These are phyloP conservation scores for Scaptomyza montana DNA, from an alignment of 1,140 invertebrate genomes.

Conservation along the genomic window DNA sequence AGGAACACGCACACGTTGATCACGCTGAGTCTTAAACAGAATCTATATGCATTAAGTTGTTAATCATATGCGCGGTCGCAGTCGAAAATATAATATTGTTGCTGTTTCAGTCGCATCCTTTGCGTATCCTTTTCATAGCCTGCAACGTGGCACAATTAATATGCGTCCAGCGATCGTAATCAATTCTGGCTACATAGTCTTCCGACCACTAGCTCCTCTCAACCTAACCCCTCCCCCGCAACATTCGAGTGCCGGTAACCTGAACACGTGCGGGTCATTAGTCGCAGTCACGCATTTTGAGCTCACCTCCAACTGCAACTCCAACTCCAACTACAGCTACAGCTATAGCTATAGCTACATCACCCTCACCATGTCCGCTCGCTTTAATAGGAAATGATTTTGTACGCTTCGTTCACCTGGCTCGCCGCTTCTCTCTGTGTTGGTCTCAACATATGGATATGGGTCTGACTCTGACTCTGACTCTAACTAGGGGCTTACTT, in stretches of 20 bases:
- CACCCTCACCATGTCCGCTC: slow-evolving; percentile 61
- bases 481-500: slow-evolving; percentile 3
- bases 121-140: slow-evolving; percentile 65
- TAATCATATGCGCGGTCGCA: slow-evolving; percentile 78
- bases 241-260: slow-evolving; percentile 36
- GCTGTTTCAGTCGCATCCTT: slow-evolving; percentile 50
- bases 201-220: slow-evolving; percentile 4
- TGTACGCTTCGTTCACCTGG: slow-evolving; percentile 78
- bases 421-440: background rate
- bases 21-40: slow-evolving; percentile 26
- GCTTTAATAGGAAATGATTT: slow-evolving; percentile 82
- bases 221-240: too few relatives aligned
- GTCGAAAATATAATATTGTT: slow-evolving; percentile 16
- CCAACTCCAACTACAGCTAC: slow-evolving; percentile 32
- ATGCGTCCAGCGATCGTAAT: slow-evolving; percentile 82
- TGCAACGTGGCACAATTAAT: slow-evolving; percentile 73
- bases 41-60: slow-evolving; percentile 74
- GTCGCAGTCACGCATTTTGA: slow-evolving; percentile 82
- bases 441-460: slow-evolving; percentile 1
- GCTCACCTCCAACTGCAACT: slow-evolving; percentile 49
- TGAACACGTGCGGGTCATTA: slow-evolving; percentile 81
- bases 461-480: slow-evolving; percentile 8
- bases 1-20: slow-evolving; percentile 65
- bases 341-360: slow-evolving; percentile 17
- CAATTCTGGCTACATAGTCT: slow-evolving; percentile 73